Percentiles rank a stretch among this genome's conserved stretches.
phyloP scores from a whole-genome alignment of 1,140 invertebrate species.

The Patella vulgata region DNA sequence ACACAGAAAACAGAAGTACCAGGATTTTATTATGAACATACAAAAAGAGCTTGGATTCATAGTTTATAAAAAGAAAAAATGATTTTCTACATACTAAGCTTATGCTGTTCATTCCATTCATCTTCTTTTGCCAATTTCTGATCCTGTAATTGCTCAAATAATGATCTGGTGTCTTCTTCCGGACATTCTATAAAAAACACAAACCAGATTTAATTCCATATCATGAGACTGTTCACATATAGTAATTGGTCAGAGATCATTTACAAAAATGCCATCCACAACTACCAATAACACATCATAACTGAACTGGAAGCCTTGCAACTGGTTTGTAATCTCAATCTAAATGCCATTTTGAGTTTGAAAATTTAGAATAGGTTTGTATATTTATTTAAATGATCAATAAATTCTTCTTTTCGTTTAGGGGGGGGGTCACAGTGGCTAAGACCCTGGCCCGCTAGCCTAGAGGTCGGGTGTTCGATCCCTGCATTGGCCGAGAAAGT shows the following conservation, averaged over 20 bases:
- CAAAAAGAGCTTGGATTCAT: too few species aligned
- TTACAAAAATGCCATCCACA: too few species aligned
- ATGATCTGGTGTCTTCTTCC: constrained; percentile 85
- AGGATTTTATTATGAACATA: not conserved
- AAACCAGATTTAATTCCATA: not conserved
- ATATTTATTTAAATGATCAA: not conserved
- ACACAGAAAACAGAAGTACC: not conserved
- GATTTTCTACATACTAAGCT: constrained; percentile 78
- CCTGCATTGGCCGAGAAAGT: too few species aligned
- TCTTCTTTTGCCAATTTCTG: constrained; percentile 89
- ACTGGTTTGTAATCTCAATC: not conserved
- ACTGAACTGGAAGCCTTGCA: not conserved
- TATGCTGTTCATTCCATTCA: constrained; percentile 94
- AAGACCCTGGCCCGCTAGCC: too few species aligned
- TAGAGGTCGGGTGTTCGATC: too few species aligned
- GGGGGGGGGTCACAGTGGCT: too few species aligned
- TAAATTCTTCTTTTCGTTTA: not conserved
- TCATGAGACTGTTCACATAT: not conserved
- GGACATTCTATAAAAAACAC: constrained; percentile 76
- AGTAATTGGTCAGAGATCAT: not conserved
- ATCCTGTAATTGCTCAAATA: constrained; percentile 90
- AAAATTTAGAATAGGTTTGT: not conserved
- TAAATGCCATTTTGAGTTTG: not conserved
- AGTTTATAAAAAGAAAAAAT: not conserved
- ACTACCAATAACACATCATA: not conserved